phyloP scores from a whole-genome alignment of 2,888 invertebrate genomes.

The Amiota mariae region DNA sequence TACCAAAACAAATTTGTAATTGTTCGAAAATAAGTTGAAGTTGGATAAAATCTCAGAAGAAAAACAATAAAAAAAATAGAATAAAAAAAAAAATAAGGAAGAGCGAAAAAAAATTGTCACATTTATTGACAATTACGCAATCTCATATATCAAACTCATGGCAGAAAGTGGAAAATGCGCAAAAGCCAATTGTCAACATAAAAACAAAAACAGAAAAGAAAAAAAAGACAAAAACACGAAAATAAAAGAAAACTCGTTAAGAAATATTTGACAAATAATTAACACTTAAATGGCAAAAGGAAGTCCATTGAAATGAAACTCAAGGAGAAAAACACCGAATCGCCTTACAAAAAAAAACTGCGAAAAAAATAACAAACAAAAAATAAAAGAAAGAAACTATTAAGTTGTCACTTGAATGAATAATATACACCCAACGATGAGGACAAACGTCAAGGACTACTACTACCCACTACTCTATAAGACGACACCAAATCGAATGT shows the following conservation, averaged over 20 bases:
- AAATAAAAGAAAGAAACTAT: constrained; percentile 33
- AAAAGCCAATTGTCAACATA: neutral
- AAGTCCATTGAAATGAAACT: neutral
- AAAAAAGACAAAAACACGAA: neutral
- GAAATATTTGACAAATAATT: constrained; percentile 62
- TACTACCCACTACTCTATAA: constrained; percentile 31
- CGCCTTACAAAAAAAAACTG: neutral
- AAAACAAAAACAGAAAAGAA: neutral
- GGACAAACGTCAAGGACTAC: constrained; percentile 55
- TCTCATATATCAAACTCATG: constrained; percentile 12
- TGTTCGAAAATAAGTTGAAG: neutral
- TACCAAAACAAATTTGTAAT: too few species aligned
- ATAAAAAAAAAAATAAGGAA: too few species aligned
- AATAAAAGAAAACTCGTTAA: constrained; percentile 13
- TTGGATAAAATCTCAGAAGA: neutral
- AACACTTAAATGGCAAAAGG: constrained; percentile 47
- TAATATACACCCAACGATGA: constrained; percentile 38
- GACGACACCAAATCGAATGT: constrained; percentile 37
- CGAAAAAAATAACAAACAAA: neutral
- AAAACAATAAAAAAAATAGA: too few species aligned
- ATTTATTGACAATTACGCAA: constrained; percentile 18
- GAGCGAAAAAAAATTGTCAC: neutral
- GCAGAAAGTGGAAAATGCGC: neutral
- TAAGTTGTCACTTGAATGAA: constrained; percentile 47
- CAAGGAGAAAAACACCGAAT: neutral